These are phyloP conservation scores for Haemorhous mexicanus DNA, from an alignment of 2,113 vertebrate genomes.

Conservation along the genomic window DNA sequence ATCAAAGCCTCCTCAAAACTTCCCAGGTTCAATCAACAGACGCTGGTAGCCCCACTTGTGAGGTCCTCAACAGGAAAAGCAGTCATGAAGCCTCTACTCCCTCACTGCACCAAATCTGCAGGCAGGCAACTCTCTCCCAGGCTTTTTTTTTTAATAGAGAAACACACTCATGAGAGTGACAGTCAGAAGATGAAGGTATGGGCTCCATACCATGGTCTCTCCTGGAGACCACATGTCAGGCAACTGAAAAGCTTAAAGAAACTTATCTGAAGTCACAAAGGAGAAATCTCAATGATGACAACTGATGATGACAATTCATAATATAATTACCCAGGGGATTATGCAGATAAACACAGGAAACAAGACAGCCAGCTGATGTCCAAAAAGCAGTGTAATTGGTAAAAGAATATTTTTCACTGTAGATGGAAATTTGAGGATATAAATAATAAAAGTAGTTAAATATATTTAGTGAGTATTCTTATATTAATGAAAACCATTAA, in stretches of 20 bases:
- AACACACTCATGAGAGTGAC: neutral
- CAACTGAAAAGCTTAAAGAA: neutral
- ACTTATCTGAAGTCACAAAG: neutral
- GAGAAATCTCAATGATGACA: neutral
- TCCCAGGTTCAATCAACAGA: neutral
- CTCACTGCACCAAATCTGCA: neutral
- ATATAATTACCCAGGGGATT: neutral
- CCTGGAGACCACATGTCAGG: fast-evolving
- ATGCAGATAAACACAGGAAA: neutral
- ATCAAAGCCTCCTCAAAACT: neutral
- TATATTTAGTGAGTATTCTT: neutral
- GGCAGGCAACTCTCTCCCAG: neutral
- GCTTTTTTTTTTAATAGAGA: neutral
- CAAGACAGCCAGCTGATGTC: neutral
- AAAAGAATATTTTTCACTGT: neutral
- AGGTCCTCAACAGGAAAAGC: neutral
- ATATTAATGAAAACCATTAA: neutral
- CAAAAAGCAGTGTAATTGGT: neutral
- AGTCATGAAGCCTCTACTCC: neutral
- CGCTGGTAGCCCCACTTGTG: neutral
- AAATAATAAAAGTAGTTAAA: neutral
- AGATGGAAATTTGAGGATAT: neutral
- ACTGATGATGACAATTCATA: neutral
- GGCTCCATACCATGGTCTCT: neutral
- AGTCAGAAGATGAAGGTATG: neutral